These are phyloP conservation scores for Drosophila elegans DNA, from an alignment of 1,140 invertebrate genomes.

Conservation along the genomic window DNA sequence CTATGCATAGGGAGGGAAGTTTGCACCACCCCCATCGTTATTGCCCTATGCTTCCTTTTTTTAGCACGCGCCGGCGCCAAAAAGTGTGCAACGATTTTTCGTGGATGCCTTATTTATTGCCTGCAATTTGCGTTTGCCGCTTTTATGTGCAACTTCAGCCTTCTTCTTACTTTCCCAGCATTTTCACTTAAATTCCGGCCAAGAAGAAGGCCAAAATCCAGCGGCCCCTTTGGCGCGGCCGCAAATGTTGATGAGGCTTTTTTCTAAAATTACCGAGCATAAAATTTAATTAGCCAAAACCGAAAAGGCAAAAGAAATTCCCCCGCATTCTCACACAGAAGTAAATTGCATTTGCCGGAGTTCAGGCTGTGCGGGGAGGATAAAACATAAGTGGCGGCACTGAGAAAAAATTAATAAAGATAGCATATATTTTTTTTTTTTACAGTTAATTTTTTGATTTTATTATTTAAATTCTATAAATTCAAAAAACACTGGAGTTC, in stretches of 20 bases:
- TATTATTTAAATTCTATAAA: too few relatives aligned
- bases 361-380: constrained; percentile 1
- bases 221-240: constrained; percentile 17
- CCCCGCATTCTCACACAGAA: constrained; percentile 44
- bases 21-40: constrained; percentile 1
- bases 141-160: constrained; percentile 63
- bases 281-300: constrained; percentile 83
- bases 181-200: constrained; percentile 41
- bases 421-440: too few relatives aligned
- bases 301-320: constrained; percentile 64
- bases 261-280: constrained; percentile 82
- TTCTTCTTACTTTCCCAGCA: constrained; percentile 5
- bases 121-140: constrained; percentile 64
- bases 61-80: constrained; percentile 32
- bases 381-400: constrained; percentile 2
- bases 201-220: constrained; percentile 13
- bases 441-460: too few relatives aligned
- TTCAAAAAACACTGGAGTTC: too few relatives aligned
- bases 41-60: constrained; percentile 6
- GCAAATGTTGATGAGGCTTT: constrained; percentile 56
- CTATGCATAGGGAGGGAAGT: constrained; percentile 1
- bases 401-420: background rate
- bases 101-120: constrained; percentile 75
- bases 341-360: constrained; percentile 68
- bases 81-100: constrained; percentile 72